Evolutionary conservation across 2,113 vertebrate genomes (phyloP), one percentile per base, ranked within the genome.

Genomic region (Odocoileus hemionus): DNA sequence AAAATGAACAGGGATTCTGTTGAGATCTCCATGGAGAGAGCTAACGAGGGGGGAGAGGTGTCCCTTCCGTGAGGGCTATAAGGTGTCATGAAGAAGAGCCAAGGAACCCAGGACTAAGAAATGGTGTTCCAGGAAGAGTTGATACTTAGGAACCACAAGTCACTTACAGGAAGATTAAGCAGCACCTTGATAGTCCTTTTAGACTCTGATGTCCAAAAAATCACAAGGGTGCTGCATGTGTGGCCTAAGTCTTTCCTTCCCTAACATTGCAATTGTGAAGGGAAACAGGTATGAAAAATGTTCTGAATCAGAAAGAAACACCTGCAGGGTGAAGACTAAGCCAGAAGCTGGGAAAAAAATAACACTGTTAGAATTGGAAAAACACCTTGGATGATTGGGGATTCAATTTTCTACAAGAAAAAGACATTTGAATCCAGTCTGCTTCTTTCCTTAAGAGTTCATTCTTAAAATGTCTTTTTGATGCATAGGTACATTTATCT

Each of bases 401-500:
- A 57, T 58, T 94, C 10, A 14, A 30, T 94, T 70, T 93, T 86
- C 50, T 92, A 30, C 33, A 90, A 94, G 3, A 94, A 89, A 7
- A 82, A 28, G 60, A 78, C 21, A 97, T 98, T 97, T 97, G 97
- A 95, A 98, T 98, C 57, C 67, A 95, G 82, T 61, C 14, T 87
- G 58, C 67, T 94, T 94, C 91, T 98, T 84, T 94, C 64, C 74
- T 93, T 89, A 95, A 54, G 83, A 97, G 94, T 3, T 97, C 90
- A 84, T n/a, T 97, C 97, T 60, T 95, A 64, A 84, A 95, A 82
- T 13, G 96, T 95, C 60, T 96, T 98, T 98, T 95, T 97, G 33
- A 95, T 98, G 45, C 97, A 97, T 93, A 91, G 26, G 82, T 83
- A 70, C 91, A 95, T 97, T 97, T 98, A 97, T 97, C 64, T 97